phyloP scores from a whole-genome alignment of 1,140 invertebrate species.

The Melanaphis sacchari region DNA sequence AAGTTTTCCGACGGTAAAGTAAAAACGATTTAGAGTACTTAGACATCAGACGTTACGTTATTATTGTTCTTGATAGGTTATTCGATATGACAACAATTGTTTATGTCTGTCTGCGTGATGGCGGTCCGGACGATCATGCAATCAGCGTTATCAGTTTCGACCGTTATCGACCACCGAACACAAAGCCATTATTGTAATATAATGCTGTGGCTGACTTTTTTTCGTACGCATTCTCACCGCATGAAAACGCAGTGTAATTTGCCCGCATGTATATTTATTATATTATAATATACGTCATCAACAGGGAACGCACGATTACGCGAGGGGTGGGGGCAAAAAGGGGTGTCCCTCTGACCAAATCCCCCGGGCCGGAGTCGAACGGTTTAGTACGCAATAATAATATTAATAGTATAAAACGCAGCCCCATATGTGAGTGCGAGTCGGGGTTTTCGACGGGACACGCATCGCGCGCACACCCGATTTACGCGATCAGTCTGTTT shows the following conservation, averaged over 20 bases:
- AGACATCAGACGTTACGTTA: too few relatives aligned
- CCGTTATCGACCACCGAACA: neutral
- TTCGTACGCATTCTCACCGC: neutral
- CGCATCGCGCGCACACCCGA: neutral
- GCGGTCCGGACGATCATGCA: neutral
- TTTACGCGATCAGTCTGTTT: neutral
- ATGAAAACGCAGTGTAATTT: conserved; percentile 34
- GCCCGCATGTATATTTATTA: neutral
- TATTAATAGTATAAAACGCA: neutral
- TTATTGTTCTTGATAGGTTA: neutral
- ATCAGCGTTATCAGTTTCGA: neutral
- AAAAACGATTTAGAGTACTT: too few relatives aligned
- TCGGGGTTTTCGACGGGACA: conserved; percentile 6
- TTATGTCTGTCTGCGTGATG: neutral
- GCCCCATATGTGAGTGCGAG: neutral
- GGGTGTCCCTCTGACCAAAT: neutral
- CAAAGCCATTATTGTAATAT: neutral
- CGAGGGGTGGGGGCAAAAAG: neutral
- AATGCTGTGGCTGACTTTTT: conserved; percentile 3
- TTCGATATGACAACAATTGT: neutral
- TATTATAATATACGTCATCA: neutral
- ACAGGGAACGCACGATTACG: neutral
- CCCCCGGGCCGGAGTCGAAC: conserved; percentile 39
- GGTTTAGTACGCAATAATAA: conserved; percentile 8
- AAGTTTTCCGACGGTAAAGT: too few relatives aligned